Evolutionary conservation across 2,113 vertebrate genomes (phyloP).

Genomic region (Halichoeres trimaculatus): DNA sequence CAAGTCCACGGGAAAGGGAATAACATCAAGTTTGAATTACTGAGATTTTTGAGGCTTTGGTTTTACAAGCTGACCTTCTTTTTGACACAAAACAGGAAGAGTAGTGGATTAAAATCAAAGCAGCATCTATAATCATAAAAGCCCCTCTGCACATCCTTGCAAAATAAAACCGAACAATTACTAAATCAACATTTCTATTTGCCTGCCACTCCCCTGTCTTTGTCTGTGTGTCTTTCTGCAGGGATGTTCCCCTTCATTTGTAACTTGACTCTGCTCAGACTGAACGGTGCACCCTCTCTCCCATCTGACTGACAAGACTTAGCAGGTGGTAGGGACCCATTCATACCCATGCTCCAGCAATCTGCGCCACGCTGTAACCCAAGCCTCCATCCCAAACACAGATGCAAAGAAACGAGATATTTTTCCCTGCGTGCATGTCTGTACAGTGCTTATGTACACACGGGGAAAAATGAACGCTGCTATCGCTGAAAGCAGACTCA

Average conservation of each 20-base stretch:
- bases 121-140: constrained; percentile 13
- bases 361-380: constrained; percentile 71
- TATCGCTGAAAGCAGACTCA: constrained; percentile 4
- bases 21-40: constrained; percentile 22
- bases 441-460: constrained; percentile 49
- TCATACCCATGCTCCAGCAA: constrained; percentile 66
- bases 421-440: constrained; percentile 42
- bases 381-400: constrained; percentile 70
- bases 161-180: not conserved
- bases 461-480: constrained; percentile 40
- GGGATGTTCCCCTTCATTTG: constrained; percentile 68
- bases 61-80: constrained; percentile 22
- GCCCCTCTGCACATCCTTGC: not conserved
- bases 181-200: not conserved
- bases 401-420: constrained; percentile 60
- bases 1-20: not conserved
- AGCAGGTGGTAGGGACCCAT: constrained; percentile 78
- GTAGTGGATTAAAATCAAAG: not conserved
- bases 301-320: constrained; percentile 74
- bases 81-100: constrained; percentile 15
- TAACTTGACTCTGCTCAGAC: constrained; percentile 71
- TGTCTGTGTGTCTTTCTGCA: constrained; percentile 29
- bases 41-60: constrained; percentile 16
- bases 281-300: constrained; percentile 59
- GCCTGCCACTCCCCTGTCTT: constrained; percentile 9